Evolutionary conservation across 2,888 invertebrate genomes (phyloP).

Genomic region (Tenthredo livida): DNA sequence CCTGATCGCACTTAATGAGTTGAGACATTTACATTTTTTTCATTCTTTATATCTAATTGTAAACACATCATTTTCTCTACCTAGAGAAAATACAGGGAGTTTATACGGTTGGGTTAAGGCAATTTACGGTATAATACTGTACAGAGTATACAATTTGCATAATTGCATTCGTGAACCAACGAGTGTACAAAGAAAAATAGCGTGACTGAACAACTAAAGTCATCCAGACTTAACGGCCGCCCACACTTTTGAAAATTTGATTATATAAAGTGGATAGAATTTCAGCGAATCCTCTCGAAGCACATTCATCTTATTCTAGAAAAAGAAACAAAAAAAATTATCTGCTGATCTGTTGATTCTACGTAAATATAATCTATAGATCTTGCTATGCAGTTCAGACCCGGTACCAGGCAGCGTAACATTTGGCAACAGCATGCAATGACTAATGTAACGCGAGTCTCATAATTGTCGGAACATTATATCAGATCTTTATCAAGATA

Average conservation of each 20-base stretch:
- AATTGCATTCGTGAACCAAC: slow-evolving; percentile 34
- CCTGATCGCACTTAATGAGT: not conserved
- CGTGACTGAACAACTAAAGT: not conserved
- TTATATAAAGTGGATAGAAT: not conserved
- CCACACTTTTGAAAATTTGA: not conserved
- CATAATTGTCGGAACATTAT: slow-evolving; percentile 18
- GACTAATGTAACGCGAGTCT: not conserved
- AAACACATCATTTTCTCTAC: not conserved
- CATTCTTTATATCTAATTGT: not conserved
- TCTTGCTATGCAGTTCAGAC: not conserved
- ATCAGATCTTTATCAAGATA: slow-evolving; percentile 20
- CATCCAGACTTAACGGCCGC: not conserved
- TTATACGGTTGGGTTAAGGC: slow-evolving; percentile 12
- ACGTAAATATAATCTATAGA: not conserved
- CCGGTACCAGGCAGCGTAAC: slow-evolving; percentile 23
- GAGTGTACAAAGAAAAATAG: slow-evolving; percentile 31
- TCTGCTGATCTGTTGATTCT: not conserved
- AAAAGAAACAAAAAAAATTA: not conserved
- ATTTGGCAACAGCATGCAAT: not conserved
- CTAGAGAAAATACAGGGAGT: not conserved
- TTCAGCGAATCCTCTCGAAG: not conserved
- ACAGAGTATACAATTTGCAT: slow-evolving; percentile 29
- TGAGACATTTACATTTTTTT: not conserved
- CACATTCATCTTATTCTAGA: not conserved
- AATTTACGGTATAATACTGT: not conserved